Evolutionary conservation across 2,888 invertebrate genomes (phyloP).

Genomic region (Bellardia bayeri): DNA sequence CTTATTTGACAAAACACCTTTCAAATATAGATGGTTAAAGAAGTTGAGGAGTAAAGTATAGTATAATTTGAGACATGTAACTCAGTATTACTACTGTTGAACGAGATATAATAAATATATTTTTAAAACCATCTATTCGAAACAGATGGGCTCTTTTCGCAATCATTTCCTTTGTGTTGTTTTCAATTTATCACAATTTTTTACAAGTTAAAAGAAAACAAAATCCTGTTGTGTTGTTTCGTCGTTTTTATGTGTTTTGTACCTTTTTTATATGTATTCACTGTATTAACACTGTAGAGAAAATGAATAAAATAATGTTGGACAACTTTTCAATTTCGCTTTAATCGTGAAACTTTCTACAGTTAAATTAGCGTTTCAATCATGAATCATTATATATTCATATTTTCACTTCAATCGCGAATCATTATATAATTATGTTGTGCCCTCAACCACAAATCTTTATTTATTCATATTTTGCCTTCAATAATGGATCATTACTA

Average conservation of each 20-base stretch:
- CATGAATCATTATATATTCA: no score
- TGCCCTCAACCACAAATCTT: no score
- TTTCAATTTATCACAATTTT: slow-evolving; percentile 5
- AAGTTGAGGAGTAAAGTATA: background rate
- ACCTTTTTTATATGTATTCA: background rate
- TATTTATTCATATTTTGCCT: no score
- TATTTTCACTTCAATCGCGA: no score
- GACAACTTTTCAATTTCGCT: background rate
- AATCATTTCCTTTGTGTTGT: background rate
- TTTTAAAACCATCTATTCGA: background rate
- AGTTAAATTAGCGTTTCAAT: no score
- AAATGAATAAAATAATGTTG: background rate
- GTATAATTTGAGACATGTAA: background rate
- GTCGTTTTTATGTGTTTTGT: background rate
- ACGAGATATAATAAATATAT: background rate
- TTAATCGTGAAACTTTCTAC: no score
- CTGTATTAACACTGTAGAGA: background rate
- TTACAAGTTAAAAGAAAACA: background rate
- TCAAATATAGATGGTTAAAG: background rate
- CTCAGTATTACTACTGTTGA: background rate
- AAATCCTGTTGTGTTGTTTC: background rate
- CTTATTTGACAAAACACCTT: background rate
- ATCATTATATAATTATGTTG: no score
- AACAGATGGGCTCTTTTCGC: background rate
- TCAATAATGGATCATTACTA: no score